Conservation (phyloP, 37 sponge, comb jelly and placozoan species). For the Cladorhizidae sp. region DNA sequence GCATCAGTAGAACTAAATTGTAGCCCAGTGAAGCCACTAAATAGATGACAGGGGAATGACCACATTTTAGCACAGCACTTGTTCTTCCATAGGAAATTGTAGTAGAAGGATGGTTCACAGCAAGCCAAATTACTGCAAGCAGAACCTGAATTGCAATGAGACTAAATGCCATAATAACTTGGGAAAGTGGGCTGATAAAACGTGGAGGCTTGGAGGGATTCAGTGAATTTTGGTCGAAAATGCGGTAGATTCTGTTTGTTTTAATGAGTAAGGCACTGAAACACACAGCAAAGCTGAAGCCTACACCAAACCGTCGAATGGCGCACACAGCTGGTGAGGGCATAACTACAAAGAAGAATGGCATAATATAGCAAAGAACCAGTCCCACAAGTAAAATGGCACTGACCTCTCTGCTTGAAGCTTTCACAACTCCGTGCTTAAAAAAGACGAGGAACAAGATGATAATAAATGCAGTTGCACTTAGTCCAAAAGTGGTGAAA, state of each 20-base stretch:
- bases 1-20: constrained; percentile 45
- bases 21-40: constrained; percentile 25
- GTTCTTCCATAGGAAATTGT: neutral
- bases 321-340: constrained; percentile 52
- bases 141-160: constrained; percentile 54
- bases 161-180: constrained; percentile 46
- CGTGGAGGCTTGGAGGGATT: constrained; percentile 42
- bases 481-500: constrained; percentile 33
- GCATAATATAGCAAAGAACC: constrained; percentile 47
- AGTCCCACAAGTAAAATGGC: constrained; percentile 50
- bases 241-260: too few relatives aligned
- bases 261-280: too few relatives aligned
- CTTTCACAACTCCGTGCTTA: constrained; percentile 54
- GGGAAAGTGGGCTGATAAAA: too few relatives aligned
- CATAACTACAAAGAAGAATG: constrained; percentile 52
- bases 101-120: constrained; percentile 6
- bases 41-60: constrained; percentile 9
- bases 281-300: too few relatives aligned
- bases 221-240: constrained; percentile 27
- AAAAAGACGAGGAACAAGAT: constrained; percentile 44
- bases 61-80: constrained; percentile 30
- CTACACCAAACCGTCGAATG: too few relatives aligned
- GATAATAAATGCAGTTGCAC: constrained; percentile 17
- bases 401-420: constrained; percentile 75
- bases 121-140: constrained; percentile 42